phyloP scores from a whole-genome alignment of 2,113 vertebrate species.

The human region GRCh38 chr11:81119001-81119500 shows the following conservation, averaged over 20 bases:
- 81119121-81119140: neutral
- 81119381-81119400: constrained; percentile 63
- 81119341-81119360: constrained; percentile 50
- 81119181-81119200: neutral
- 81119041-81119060: neutral
- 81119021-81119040: neutral
- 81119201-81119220: neutral
- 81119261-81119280: constrained; percentile 70
- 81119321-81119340: constrained; percentile 54
- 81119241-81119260: constrained; percentile 51
- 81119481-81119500: constrained; percentile 39
- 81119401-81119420: constrained; percentile 63
- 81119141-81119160: neutral
- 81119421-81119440: constrained; percentile 58
- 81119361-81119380: constrained; percentile 65
- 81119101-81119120: neutral
- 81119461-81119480: constrained; percentile 58
- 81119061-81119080: neutral
- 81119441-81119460: constrained; percentile 60
- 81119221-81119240: constrained; percentile 44
- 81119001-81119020: neutral
- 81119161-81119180: neutral
- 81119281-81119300: constrained; percentile 53
- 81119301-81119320: constrained; percentile 66
- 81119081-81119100: neutral